Evolutionary conservation across 2,797 vertebrate species (phyloP).

Genomic region (Parambassis ranga): DNA sequence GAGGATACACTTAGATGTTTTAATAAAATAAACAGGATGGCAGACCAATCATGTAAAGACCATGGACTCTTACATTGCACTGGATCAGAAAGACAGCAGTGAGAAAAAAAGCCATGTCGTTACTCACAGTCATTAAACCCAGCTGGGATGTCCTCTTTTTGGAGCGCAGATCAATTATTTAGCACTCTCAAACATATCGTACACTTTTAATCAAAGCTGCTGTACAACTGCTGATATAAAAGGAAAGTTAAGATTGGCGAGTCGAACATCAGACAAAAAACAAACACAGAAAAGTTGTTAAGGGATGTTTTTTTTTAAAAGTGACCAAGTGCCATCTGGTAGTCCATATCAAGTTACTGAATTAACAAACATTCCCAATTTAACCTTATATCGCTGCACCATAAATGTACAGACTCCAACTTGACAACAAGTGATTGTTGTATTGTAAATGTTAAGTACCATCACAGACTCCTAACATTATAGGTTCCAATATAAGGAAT

Average conservation of each 20-base stretch:
- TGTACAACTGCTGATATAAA: conserved; percentile 17
- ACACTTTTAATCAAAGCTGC: conserved; percentile 1
- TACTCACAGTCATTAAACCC: conserved; percentile 6
- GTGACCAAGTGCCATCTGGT: conserved; percentile 52
- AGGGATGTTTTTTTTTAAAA: conserved; percentile 30
- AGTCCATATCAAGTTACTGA: conserved; percentile 10
- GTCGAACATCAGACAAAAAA: conserved; percentile 2
- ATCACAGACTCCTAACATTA: background rate
- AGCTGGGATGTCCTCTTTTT: background rate
- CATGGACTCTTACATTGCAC: conserved; percentile 3
- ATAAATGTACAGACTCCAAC: conserved; percentile 12
- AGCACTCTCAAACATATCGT: background rate
- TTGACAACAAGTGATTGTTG: background rate
- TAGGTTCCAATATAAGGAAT: conserved; percentile 1
- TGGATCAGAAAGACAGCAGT: conserved; percentile 13
- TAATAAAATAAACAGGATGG: conserved; percentile 64
- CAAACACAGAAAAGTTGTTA: background rate
- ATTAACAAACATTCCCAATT: conserved; percentile 23
- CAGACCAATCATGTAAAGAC: conserved; percentile 15
- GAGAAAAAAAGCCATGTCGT: conserved; percentile 1
- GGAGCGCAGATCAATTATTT: background rate
- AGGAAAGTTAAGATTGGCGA: background rate
- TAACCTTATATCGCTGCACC: background rate
- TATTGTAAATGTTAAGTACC: background rate
- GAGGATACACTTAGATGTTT: conserved; percentile 34